Percentiles rank a stretch among this genome's conserved stretches.
phyloP scores from a whole-genome alignment of 2,797 vertebrate species.

The Graptemys geographica region DNA sequence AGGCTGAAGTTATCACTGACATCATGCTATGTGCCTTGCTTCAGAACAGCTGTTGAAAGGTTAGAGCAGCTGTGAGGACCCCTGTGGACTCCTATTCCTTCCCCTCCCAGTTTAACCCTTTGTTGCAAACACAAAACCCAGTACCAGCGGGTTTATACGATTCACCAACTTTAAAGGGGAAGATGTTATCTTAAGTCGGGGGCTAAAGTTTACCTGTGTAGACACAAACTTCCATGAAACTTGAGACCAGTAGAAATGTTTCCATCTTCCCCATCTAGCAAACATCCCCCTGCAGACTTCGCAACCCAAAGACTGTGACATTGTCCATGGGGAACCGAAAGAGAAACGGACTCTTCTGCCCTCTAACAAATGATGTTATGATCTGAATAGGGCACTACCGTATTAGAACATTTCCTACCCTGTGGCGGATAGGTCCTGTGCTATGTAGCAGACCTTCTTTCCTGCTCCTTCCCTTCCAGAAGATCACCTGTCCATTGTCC shows the following conservation, averaged over 20 bases:
- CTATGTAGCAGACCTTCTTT: neutral
- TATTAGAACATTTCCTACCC: neutral
- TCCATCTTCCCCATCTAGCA: neutral
- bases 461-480: neutral
- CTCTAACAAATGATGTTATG: neutral
- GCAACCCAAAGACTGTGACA: neutral
- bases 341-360: neutral
- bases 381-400: neutral
- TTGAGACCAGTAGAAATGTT: neutral
- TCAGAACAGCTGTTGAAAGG: neutral
- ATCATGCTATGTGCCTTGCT: too few species aligned
- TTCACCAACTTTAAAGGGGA: neutral
- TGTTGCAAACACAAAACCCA: neutral
- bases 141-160: neutral
- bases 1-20: too few species aligned
- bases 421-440: neutral
- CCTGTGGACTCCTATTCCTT: neutral
- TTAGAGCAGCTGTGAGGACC: slow-evolving; percentile 31
- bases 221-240: neutral
- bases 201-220: neutral
- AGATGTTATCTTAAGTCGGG: neutral
- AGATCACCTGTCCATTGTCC: neutral
- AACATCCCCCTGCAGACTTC: neutral
- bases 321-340: neutral
- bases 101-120: slow-evolving; percentile 44